These are phyloP conservation scores for Empis stercorea DNA, from an alignment of 2,888 invertebrate species.

Conservation along the genomic window DNA sequence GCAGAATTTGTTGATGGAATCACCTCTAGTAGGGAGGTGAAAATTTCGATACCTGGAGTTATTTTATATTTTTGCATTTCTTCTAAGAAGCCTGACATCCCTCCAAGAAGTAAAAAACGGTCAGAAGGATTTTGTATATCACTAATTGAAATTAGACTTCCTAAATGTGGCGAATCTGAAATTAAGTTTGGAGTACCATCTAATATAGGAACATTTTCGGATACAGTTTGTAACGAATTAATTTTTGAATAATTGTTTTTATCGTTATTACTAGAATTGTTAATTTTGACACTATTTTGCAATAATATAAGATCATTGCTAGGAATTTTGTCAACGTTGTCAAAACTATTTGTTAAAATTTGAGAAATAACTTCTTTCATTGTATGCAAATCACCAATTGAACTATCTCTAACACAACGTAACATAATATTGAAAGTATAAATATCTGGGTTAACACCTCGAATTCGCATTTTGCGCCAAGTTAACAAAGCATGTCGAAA, in stretches of 20 bases:
- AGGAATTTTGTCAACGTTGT: no score
- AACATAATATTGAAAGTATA: constrained; percentile 71
- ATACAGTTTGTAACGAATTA: no score
- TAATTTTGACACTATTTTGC: no score
- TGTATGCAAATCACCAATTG: constrained; percentile 51
- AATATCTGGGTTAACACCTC: constrained; percentile 52
- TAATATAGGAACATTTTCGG: no score
- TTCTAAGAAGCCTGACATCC: constrained; percentile 57
- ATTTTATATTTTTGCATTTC: constrained; percentile 56
- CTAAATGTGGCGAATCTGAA: constrained; percentile 44
- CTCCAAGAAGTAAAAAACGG: constrained; percentile 55
- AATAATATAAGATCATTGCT: no score
- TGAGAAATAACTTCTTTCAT: constrained; percentile 40
- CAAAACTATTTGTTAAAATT: no score
- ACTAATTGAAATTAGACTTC: constrained; percentile 45
- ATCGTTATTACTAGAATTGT: no score
- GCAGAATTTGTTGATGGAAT: constrained; percentile 51
- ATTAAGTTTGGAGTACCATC: constrained; percentile 52
- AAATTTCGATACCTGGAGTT: constrained; percentile 63
- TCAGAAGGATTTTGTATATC: constrained; percentile 48
- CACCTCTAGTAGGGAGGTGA: constrained; percentile 61
- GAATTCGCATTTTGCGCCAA: constrained; percentile 70
- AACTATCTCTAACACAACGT: constrained; percentile 67
- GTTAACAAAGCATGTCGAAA: constrained; percentile 68
- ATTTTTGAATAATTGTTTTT: no score